Evolutionary conservation across 1,140 invertebrate genomes (phyloP), one percentile per base, ranked within the genome.

Genomic region (Mycetomoellerius zeteki): DNA sequence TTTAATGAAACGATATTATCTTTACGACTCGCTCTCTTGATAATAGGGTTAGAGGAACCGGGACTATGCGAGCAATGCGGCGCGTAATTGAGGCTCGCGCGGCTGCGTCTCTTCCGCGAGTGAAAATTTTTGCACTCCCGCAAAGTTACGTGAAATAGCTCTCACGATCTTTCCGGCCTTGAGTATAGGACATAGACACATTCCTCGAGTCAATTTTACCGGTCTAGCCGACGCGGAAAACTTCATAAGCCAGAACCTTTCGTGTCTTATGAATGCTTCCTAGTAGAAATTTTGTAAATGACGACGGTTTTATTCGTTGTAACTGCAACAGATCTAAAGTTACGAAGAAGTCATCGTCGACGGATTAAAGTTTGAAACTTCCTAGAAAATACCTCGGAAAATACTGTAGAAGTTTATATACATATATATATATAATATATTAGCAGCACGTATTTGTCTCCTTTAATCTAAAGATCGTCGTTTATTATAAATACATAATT

Each of bases 1-100:
- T 80, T 72, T 73, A 80, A 84, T 58, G 67, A 73, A 85, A 78
- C 81, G 58, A 78, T 85, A 72, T 76, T 80, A 88, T 88, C 78
- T 84, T 88, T 84, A 88, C 77, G 54, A 88, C 52, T 64, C n/a
- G 50, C 2, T 81, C 77, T 71, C 64, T 54, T 69, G 87, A 88
- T 81, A 81, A 86, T 50, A 47, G 65, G 33, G 73, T 85, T 85
- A 85, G 21, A 85, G 33, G 43, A 24, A 19, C 73, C 30, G 58
- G 21, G 73, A 62, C 71, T 85, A 77, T 78, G 82, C 82, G 72
- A 85, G 60, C 82, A 43, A 24, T 58, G 37, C 71, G 27, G 16
- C 19, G 8, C 67, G 43, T 85, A 65, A 75, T 33, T 58, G 67
- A 65, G 24, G 37, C 50, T 52, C 56, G 37, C 24, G 75, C 33